Base-by-base conservation (phyloP, 2,113 vertebrate genomes). In the Lophura nycthemera region DNA sequence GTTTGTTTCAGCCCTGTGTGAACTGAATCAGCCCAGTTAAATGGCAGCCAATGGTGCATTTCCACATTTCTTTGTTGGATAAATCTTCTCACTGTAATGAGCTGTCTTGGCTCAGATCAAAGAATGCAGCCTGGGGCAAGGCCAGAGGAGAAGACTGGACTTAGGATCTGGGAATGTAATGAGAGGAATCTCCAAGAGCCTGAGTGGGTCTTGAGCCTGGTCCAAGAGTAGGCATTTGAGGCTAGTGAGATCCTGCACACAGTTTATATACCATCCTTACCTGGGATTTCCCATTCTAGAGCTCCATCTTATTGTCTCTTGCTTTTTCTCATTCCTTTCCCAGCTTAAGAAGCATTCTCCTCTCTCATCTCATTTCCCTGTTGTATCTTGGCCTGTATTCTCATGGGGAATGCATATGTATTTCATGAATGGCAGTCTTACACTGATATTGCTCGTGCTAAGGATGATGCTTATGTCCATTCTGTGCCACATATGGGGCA, bases 1-100 rank as follows among this genome's bases (percentile, higher is more conserved):
- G 16, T 4, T 78, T 40, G 2, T 66, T 36, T 11, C 4, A 6
- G 4, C 1, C 20, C 24, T 3, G 0, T 11, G 18, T 48, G 63
- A 64, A 24, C 43, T 45, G 32, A 76, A 56, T 45, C 13, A 61
- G 7, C 1, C 3, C 34, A 29, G 20, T 45, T 42, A 77, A 80
- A 70, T n/a, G 24, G 36, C 36, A 83, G 42, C 8, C 80, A 80
- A 65, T 6, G 20, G 6, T 0, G 2, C 9, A 20, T 56, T 74
- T 74, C 4, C 25, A 57, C 19, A 15, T 3, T 32, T 54, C 30
- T n/a, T 60, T 25, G 5, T 65, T 80, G 24, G 9, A 15, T 56
- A 3, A 10, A 17, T 34, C 4, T 66, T 88, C 50, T n/a, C 43
- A 20, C 11, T 79, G 71, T 30, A 54, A 74, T 22, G 22, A 54